Conservation (phyloP, 2,797 vertebrate species). For the Podargus strigoides region DNA sequence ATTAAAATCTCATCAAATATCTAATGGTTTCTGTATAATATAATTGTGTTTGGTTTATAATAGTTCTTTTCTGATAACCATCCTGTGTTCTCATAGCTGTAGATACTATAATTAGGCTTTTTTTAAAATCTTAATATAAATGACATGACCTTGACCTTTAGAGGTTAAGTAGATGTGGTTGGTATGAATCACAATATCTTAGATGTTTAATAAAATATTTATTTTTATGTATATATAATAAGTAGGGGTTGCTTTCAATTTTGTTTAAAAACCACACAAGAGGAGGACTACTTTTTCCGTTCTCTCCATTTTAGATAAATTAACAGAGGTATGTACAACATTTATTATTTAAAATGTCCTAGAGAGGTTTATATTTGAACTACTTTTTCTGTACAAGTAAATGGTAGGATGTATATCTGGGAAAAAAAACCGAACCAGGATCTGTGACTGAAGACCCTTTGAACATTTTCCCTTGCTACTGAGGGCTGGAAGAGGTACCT, state of each 20-base stretch:
- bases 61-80: slow-evolving; percentile 21
- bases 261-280: neutral
- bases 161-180: neutral
- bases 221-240: neutral
- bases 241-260: neutral
- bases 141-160: slow-evolving; percentile 35
- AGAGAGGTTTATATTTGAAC: neutral
- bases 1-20: slow-evolving; percentile 48
- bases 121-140: neutral
- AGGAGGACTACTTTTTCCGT: neutral
- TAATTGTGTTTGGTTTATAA: slow-evolving; percentile 46
- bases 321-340: neutral
- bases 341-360: neutral
- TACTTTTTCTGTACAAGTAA: neutral
- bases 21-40: slow-evolving; percentile 19
- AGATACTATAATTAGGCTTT: neutral
- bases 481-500: neutral
- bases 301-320: neutral
- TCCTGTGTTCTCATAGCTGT: neutral
- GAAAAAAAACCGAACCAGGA: neutral
- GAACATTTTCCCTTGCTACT: neutral
- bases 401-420: neutral
- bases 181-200: neutral
- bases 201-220: neutral
- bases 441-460: neutral